Conservation (phyloP, 2,888 invertebrate species). For the Proisotoma minuta region DNA sequence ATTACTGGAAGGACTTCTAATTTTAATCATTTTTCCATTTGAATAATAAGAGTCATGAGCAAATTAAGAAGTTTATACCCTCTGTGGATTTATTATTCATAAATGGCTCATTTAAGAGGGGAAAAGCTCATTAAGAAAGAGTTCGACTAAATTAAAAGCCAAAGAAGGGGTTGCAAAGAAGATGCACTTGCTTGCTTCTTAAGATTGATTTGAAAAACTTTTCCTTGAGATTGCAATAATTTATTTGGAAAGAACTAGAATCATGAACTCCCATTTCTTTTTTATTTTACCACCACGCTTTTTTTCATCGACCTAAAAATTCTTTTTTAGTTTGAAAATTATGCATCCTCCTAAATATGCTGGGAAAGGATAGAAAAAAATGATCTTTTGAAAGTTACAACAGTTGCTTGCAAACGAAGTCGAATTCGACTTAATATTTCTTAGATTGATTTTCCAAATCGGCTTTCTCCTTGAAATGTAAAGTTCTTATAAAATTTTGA, state of each 20-base stretch:
- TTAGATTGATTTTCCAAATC: constrained; percentile 46
- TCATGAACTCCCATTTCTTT: not conserved
- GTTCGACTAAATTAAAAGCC: not conserved
- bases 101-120: constrained; percentile 20
- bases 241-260: not conserved
- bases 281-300: no score
- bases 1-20: not conserved
- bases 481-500: not conserved
- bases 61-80: no score
- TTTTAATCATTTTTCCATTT: not conserved
- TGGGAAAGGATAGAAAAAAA: no score
- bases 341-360: no score
- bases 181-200: not conserved
- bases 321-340: no score
- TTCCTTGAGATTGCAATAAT: constrained; percentile 7
- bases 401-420: no score
- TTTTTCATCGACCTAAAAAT: no score
- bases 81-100: no score
- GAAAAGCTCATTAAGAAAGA: constrained; percentile 21
- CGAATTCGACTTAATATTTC: constrained; percentile 36
- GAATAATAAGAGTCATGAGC: no score
- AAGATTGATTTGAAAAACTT: constrained; percentile 26
- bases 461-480: constrained; percentile 34
- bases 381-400: no score
- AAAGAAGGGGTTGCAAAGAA: constrained; percentile 1